Evolutionary conservation across 2,113 vertebrate species (phyloP).

Genomic region (Morone saxatilis): DNA sequence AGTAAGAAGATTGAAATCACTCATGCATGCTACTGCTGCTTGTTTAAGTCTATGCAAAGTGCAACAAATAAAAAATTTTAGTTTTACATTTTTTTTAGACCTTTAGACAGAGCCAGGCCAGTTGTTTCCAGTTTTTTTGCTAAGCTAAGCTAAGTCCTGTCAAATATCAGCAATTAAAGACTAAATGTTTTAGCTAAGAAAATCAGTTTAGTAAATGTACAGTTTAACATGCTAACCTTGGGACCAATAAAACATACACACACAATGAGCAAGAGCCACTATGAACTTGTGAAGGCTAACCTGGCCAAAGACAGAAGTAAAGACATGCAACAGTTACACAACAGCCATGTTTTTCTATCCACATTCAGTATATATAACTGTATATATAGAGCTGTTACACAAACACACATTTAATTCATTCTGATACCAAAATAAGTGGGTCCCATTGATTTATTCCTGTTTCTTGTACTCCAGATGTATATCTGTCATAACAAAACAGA

Average conservation of each 20-base stretch:
- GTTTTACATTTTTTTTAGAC: not conserved
- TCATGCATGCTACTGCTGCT: not conserved
- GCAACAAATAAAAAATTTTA: not conserved
- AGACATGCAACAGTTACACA: not conserved
- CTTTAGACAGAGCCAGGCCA: not conserved
- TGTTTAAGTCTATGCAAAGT: too few species aligned
- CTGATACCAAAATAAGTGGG: not conserved
- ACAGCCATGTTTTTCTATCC: not conserved
- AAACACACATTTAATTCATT: not conserved
- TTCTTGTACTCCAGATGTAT: slow-evolving; percentile 17
- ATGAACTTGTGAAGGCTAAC: not conserved
- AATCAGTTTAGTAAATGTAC: not conserved
- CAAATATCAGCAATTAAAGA: not conserved
- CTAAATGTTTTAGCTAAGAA: not conserved
- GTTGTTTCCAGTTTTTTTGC: not conserved
- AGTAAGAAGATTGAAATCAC: not conserved
- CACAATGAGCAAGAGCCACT: not conserved
- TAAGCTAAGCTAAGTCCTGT: not conserved
- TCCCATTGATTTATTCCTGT: slow-evolving; percentile 8
- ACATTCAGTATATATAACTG: not conserved
- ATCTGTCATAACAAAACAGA: slow-evolving; percentile 50
- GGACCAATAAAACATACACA: not conserved
- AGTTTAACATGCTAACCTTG: not conserved
- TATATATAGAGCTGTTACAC: not conserved
- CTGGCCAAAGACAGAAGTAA: not conserved